Base-by-base conservation (phyloP, 2,113 vertebrate species). In the Myrmophylax atrothorax region DNA sequence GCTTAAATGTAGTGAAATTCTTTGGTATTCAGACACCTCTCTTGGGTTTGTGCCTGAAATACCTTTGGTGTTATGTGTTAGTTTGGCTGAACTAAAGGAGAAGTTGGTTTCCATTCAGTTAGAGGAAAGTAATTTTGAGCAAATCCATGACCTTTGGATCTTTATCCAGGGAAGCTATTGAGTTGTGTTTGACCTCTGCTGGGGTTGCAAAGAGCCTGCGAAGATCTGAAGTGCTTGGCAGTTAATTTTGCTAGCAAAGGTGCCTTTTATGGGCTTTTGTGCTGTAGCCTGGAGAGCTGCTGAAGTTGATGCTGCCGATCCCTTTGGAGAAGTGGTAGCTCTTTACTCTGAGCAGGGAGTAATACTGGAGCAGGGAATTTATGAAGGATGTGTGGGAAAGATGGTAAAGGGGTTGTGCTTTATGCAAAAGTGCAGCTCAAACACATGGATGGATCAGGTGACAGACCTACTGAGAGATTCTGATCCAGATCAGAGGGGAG, bases 371-470 rank as follows among this genome's bases (percentile, higher is more conserved):
- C 8, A 35, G 52, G 35, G 40, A 14, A 28, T 50, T 66, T 11
- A 18, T 0, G 2, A 83, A 67, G 40, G 17, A 31, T 26, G 14
- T 11, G 17, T 33, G 18, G 19, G 23, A 49, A 55, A 18, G 46
- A 44, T 28, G 20, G 2, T 31, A 28, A 49, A 55, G 38, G 18
- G 12, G 14, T 60, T 75, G 56, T 49, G 35, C 56, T 80, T 49
- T 46, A 44, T 38, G 31, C 8, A 23, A n/a, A 75, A 28, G 14
- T n/a, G 8, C 46, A 56, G 35, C 52, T 85, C 19, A 52, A 35
- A 33, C 20, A 5, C 0, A 0, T 19, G 50, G n/a, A 75, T 31
- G 40, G 31, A 81, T 58, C 50, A 44, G 28, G 9, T 0, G 2
- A 53, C 14, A 76, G 63, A 66, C 18, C 35, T 60, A 7, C 22